A percentile compares a stretch with the other conserved stretches of the same genome.
Conservation (phyloP, 2,113 vertebrate species). For the Pteronura brasiliensis region DNA sequence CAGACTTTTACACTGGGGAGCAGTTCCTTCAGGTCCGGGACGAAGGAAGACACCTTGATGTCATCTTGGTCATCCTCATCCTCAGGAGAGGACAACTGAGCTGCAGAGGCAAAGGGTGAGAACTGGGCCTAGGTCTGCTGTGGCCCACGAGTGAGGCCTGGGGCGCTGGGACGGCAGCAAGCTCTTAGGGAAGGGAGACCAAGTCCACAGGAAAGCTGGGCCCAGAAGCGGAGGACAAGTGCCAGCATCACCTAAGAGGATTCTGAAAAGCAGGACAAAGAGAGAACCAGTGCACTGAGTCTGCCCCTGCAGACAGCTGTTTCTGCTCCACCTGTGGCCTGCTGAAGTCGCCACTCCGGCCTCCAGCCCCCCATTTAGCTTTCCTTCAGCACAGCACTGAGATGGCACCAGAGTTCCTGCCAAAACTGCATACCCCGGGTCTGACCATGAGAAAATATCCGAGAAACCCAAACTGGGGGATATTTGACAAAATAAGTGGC, state of each 20-base stretch:
- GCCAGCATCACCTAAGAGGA: conserved; percentile 47
- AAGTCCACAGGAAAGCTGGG: conserved; percentile 55
- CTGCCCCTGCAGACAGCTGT: conserved; percentile 7
- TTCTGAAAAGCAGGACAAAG: conserved; percentile 69
- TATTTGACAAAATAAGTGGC: conserved; percentile 30
- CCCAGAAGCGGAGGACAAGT: conserved; percentile 40
- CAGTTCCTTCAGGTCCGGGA: conserved; percentile 91
- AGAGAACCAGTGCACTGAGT: conserved; percentile 57
- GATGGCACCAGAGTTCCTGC: conserved; percentile 9
- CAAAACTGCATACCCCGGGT: not conserved
- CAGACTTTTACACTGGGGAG: conserved; percentile 97
- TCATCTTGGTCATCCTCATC: conserved; percentile 85
- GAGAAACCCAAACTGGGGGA: conserved; percentile 18
- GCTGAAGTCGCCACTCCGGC: not conserved
- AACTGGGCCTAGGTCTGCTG: conserved; percentile 59
- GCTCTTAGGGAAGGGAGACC: conserved; percentile 64
- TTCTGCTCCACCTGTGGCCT: conserved; percentile 2
- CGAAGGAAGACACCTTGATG: conserved; percentile 92
- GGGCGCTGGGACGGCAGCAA: conserved; percentile 39
- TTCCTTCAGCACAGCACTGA: not conserved
- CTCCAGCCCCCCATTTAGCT: not conserved
- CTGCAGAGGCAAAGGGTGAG: conserved; percentile 81
- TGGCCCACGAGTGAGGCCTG: not conserved
- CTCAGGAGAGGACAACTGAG: conserved; percentile 79
- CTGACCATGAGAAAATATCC: not conserved